Evolutionary conservation across 2,888 invertebrate genomes (phyloP), one percentile per base, ranked within the genome.

Genomic region (Pyrrhopygopsis socrates): DNA sequence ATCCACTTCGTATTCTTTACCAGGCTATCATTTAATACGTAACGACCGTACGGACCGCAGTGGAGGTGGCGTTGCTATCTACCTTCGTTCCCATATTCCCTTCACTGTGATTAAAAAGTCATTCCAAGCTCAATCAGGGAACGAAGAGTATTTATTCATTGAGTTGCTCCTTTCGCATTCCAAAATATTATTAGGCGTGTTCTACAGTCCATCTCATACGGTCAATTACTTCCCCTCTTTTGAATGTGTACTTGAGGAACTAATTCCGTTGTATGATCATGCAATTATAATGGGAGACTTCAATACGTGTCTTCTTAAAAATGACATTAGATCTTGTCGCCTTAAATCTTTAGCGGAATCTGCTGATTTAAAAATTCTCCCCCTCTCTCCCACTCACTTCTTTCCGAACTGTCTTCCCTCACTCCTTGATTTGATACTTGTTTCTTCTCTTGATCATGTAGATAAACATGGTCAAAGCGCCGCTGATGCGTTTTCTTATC

Each of bases 401-500:
- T 45, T 45, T 67, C 67, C 29, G 5, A 11, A 6, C 20, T 67
- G 20, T 9, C 27, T 30, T 27, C 29, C 45, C 4, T 11, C 11
- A 13, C 18, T 45, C 4, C 45, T 45, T 18, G 45, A 45, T 45
- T 45, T 45, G 11, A 67, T 67, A 13, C 11, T 30, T 18, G 8
- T 18, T 13, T 67, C 67, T 29, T 67, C 67, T 13, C 20, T 30
- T 3, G 67, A 67, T 30, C 67, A 67, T 30, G 67, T 67, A 30
- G 30, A 11, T 3, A 27, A 67, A 27, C 67, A 67, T 29, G 67
- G 67, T 8, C 67, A 67, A 20, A 30, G 67, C 20, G 24, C 67
- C n/a, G 67, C 67, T 4, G 67, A 67, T 20, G 67, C 67, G 11
- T 67, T 67, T 30, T 67, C 67, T 11, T 67, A 67, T 29, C 67